Evolutionary conservation across 2,797 vertebrate species (phyloP), one percentile per base, ranked within the genome.

Genomic region (Sebastes iracundus): DNA sequence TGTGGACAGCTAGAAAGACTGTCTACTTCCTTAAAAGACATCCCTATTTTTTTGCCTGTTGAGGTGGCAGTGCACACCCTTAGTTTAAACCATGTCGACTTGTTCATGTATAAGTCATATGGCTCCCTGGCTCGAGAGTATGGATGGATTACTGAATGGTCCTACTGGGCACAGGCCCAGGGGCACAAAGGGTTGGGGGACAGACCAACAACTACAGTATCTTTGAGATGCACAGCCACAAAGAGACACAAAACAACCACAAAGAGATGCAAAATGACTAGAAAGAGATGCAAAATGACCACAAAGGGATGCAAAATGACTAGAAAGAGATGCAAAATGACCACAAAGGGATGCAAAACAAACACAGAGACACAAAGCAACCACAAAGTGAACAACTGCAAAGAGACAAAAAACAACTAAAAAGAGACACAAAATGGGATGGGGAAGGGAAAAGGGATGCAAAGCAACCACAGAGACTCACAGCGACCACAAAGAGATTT

Each of bases 1-100:
- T 88, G 88, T 91, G 88, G 86, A 88, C 84, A 89, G 78, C 79
- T 71, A 64, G 73, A 86, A 88, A 91, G 72, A 89, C 71, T 86
- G 81, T 81, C 69, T 77, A 69, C 82, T 67, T 75, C 59, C 65
- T 82, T 85, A 86, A 90, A 88, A 90, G 88, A 90, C 75, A 85
- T 81, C 70, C 62, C 52, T 79, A 84, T 85, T 75, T 85, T 85
- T 84, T 62, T 9, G 6, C 68, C 61, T 75, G 82, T 76, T 77
- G 16, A 77, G 67, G 70, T 77, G 75, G 55, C 72, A 87, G 84
- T 32, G 66, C 74, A 82, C 33, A 72, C 23, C 49, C 62, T 75
- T 32, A 59, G 38, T 27, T 82, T 78, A 30, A 72, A 75, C 16
- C 25, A 27, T 73, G 60, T 61, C 23, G 25, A 35, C 68, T 77